phyloP scores from a whole-genome alignment of 2,888 invertebrate species.

The Augiades crinisus region DNA sequence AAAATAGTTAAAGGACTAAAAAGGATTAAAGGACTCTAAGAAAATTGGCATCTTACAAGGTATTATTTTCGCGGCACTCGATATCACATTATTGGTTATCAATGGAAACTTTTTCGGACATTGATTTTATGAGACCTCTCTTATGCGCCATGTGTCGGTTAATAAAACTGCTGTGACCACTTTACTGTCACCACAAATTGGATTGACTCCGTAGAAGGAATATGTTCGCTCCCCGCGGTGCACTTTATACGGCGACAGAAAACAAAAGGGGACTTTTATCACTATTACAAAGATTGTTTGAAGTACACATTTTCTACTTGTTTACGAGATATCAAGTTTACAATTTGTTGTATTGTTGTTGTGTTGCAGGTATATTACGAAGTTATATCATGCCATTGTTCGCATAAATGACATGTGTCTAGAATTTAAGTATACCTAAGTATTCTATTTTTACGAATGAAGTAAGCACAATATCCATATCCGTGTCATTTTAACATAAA shows the following conservation, averaged over 20 bases:
- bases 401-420: too few relatives aligned
- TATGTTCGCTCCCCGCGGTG: constrained; percentile 27
- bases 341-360: too few relatives aligned
- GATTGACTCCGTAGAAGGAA: constrained; percentile 32
- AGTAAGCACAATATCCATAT: too few relatives aligned
- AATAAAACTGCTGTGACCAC: constrained; percentile 30
- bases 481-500: too few relatives aligned
- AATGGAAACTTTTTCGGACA: constrained; percentile 24
- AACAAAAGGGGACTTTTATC: constrained; percentile 23
- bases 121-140: constrained; percentile 42
- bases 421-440: too few relatives aligned
- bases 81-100: constrained; percentile 23
- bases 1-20: too few relatives aligned
- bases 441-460: too few relatives aligned
- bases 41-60: constrained; percentile 17
- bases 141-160: constrained; percentile 15
- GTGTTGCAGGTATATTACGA: too few relatives aligned
- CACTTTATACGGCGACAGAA: constrained; percentile 24
- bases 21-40: constrained; percentile 7
- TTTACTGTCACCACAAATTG: constrained; percentile 31
- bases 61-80: constrained; percentile 17
- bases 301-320: neutral
- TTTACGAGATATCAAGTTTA: too few relatives aligned
- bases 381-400: too few relatives aligned
- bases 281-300: constrained; percentile 1